Conservation (phyloP, 2,797 vertebrate genomes). For the Gambelia wislizenii region DNA sequence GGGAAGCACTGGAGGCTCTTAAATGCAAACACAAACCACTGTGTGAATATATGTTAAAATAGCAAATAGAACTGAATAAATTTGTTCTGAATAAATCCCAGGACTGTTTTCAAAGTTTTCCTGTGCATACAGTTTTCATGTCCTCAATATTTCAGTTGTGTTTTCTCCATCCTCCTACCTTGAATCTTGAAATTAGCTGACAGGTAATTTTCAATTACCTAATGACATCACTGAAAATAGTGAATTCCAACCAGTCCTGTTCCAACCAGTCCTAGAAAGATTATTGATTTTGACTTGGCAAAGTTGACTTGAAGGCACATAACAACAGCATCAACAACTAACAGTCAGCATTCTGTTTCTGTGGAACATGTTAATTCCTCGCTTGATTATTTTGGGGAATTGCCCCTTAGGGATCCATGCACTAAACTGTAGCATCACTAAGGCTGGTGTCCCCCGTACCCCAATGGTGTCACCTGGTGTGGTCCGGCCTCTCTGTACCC, state of each 20-base stretch:
- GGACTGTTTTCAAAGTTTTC: conserved; percentile 11
- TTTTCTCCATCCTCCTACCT: conserved; percentile 24
- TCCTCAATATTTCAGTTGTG: conserved; percentile 35
- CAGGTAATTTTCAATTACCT: conserved; percentile 68
- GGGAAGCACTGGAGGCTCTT: not conserved
- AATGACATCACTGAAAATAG: conserved; percentile 64
- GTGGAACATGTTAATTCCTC: too few species aligned
- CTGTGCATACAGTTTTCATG: conserved; percentile 5
- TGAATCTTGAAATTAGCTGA: conserved; percentile 49
- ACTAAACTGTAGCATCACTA: too few species aligned
- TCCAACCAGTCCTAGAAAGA: conserved; percentile 33
- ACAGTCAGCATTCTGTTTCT: too few species aligned
- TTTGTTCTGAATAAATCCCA: conserved; percentile 24
- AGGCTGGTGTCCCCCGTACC: too few species aligned
- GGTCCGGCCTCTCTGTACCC: too few species aligned
- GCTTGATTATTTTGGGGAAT: not conserved
- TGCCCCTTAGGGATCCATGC: not conserved
- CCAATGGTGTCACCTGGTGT: too few species aligned
- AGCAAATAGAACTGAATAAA: not conserved
- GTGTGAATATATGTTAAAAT: not conserved
- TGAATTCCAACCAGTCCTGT: conserved; percentile 49
- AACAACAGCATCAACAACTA: too few species aligned
- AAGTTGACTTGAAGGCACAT: too few species aligned
- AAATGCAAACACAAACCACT: conserved; percentile 11
- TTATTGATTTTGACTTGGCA: conserved; percentile 11